Base-by-base conservation (phyloP, 1,140 invertebrate genomes). In the Mesaphorura yosii region DNA sequence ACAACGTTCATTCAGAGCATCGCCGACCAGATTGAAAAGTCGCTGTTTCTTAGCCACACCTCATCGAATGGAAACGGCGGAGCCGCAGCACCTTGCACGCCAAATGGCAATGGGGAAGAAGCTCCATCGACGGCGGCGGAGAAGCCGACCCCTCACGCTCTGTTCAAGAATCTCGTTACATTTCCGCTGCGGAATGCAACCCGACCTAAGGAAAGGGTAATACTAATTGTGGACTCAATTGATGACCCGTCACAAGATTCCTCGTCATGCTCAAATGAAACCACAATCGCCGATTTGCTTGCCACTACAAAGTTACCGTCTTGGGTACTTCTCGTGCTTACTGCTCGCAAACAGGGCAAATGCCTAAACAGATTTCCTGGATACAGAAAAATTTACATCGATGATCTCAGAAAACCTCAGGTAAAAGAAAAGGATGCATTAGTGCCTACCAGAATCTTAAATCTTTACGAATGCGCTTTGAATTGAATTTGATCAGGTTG, bases 231-330 rank as follows among this genome's bases (percentile, higher is more conserved):
- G 1, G 91, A 96, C 65, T 92, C 88, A 0, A 85, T 95, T 20
- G 91, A 95, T 67, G 89, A 93, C 66, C 81, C 72, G 15, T 20
- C 28, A 12, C 37, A 29, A 15, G 46, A 26, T 19, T 15, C 10
- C 28, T 26, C 14, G 17, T 14, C 15, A 14, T 3, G 3, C 25
- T 17, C 19, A 7, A 26, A 12, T 46, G 7, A 12, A 14, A 7
- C 14, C 4, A 17, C 44, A 19, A 46, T 26, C 48, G 12, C 26
- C 14, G 19, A 23, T 29, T 53, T 95, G 20, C 83, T 88, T 0
- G 84, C 84, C 58, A 86, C 92, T 68, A 88, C 92, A 85, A 92
- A 92, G n/a, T 82, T 97, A 63, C 92, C 91, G 1, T 84, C 84
- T 56, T 97, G 91, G 91, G 68, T 97, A 28, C 74, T 94, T 37